A percentile compares a stretch with the other conserved stretches of the same genome.
Evolutionary conservation across 2,888 invertebrate genomes (phyloP).

Genomic region (Agonopterix alstromeriana): DNA sequence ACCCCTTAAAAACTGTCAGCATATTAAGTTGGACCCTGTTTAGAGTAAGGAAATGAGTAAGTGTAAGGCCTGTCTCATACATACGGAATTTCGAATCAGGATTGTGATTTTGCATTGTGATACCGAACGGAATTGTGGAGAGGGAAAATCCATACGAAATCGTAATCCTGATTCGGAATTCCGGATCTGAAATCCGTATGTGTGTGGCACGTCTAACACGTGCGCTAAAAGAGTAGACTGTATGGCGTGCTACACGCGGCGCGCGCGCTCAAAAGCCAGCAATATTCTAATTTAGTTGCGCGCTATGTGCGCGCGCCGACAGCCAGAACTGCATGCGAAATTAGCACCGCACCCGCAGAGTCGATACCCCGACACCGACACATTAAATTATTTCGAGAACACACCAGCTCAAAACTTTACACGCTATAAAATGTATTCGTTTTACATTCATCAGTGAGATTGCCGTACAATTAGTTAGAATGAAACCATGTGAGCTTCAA

Average conservation of each 20-base stretch:
- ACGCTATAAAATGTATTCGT: neutral
- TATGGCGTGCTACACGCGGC: slow-evolving; percentile 41
- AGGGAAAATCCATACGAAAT: no score
- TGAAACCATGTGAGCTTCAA: no score
- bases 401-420: slow-evolving; percentile 28
- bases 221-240: slow-evolving; percentile 33
- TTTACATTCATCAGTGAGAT: neutral
- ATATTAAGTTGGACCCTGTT: no score
- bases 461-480: neutral
- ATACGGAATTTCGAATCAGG: no score
- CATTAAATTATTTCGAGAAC: slow-evolving; percentile 50
- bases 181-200: no score
- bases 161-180: no score
- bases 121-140: no score
- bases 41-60: no score
- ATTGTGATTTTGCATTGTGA: no score
- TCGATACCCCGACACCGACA: slow-evolving; percentile 21
- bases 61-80: no score
- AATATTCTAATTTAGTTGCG: slow-evolving; percentile 39
- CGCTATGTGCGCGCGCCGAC: slow-evolving; percentile 26
- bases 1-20: no score
- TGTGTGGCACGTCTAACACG: no score
- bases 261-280: slow-evolving; percentile 18
- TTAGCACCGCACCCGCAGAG: slow-evolving; percentile 14
- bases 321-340: slow-evolving; percentile 22